These are phyloP conservation scores for Palythoa heliodiscus DNA, from an alignment of 92 coral and sea anemone genomes.

Conservation along the genomic window DNA sequence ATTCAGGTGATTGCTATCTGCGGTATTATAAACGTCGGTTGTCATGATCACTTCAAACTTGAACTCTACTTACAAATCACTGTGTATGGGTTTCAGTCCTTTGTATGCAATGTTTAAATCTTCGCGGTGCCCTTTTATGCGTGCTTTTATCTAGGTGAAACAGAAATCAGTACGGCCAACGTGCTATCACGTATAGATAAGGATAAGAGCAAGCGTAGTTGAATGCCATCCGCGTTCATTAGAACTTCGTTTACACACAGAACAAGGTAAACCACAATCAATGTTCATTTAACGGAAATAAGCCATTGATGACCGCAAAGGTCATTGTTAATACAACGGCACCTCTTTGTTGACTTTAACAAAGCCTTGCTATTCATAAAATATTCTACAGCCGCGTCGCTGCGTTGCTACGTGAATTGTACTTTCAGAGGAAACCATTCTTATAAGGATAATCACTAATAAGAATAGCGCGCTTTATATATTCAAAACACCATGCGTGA, in stretches of 20 bases:
- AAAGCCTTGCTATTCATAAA: slow-evolving; percentile 37
- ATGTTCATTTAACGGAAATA: slow-evolving; percentile 41
- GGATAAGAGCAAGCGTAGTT: not conserved
- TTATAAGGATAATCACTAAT: slow-evolving; percentile 13
- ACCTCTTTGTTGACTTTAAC: slow-evolving; percentile 36
- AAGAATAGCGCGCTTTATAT: not conserved
- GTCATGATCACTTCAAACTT: not conserved
- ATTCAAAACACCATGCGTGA: not conserved
- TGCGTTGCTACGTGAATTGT: slow-evolving; percentile 37
- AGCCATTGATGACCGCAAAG: slow-evolving; percentile 5
- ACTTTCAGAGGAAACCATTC: not conserved
- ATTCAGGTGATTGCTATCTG: not conserved
- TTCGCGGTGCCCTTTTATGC: not conserved
- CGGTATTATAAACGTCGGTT: not conserved
- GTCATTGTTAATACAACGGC: slow-evolving; percentile 27
- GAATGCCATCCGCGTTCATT: not conserved
- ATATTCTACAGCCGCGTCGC: slow-evolving; percentile 13
- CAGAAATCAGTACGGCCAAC: not conserved
- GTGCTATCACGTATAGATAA: not conserved
- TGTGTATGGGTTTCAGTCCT: not conserved
- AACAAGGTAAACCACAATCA: not conserved
- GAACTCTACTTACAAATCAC: not conserved
- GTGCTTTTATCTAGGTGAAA: not conserved
- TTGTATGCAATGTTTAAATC: not conserved
- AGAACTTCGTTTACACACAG: not conserved